Percentiles rank a stretch among this genome's conserved stretches.
These are phyloP conservation scores for Cephus pygmeus DNA, from an alignment of 2,888 invertebrate species.

Conservation along the genomic window DNA sequence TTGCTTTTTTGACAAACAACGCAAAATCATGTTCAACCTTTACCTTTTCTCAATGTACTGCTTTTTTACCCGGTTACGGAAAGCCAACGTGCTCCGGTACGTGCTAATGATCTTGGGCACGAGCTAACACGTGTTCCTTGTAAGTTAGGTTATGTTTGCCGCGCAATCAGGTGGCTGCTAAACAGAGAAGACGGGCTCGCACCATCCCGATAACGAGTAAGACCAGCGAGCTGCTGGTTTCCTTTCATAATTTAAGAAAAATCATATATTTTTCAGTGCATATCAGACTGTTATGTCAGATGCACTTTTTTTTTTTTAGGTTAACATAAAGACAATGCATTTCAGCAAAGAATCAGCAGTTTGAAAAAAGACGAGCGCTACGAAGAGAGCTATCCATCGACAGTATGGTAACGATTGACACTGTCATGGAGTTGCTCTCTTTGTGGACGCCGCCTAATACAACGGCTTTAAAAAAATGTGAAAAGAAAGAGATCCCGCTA, in stretches of 20 bases:
- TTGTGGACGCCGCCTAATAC: conserved; percentile 88
- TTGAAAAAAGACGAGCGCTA: conserved; percentile 62
- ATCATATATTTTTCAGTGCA: conserved; percentile 2
- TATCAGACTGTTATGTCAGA: background rate
- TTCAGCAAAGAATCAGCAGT: background rate
- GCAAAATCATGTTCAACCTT: background rate
- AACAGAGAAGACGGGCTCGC: conserved; percentile 54
- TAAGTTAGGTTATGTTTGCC: conserved; percentile 44
- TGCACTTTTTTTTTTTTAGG: background rate
- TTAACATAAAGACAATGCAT: background rate
- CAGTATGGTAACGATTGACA: conserved; percentile 92
- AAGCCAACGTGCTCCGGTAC: conserved; percentile 10
- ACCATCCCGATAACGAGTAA: conserved; percentile 59
- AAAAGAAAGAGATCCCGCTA: background rate
- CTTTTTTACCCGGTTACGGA: background rate
- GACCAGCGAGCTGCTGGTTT: conserved; percentile 34
- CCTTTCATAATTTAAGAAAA: conserved; percentile 11
- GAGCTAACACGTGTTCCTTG: conserved; percentile 38
- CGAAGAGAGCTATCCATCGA: conserved; percentile 99
- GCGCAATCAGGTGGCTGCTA: conserved; percentile 58
- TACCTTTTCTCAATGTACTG: conserved; percentile 1
- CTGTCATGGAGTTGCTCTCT: conserved; percentile 99
- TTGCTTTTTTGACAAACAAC: background rate
- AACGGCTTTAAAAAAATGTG: conserved; percentile 45
- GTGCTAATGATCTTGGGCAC: conserved; percentile 52